Evolutionary conservation across 2,888 invertebrate species (phyloP), one percentile per base, ranked within the genome.

Genomic region (Thysanoteuthis rhombus): DNA sequence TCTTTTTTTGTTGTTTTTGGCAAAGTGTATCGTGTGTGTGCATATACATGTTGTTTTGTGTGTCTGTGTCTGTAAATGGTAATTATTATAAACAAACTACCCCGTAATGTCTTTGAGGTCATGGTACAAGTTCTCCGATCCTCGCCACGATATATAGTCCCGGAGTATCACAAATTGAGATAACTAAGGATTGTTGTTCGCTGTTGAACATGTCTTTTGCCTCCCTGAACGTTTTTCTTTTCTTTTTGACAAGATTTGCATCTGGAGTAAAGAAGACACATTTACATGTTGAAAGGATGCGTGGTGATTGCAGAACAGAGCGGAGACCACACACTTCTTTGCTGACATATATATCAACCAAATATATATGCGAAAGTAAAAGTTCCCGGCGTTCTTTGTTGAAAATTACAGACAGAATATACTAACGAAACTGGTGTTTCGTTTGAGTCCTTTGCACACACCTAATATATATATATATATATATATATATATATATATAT

Each of bases 401-500:
- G n/a, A n/a, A n/a, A n/a, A n/a, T n/a, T n/a, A n/a, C n/a, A n/a
- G n/a, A n/a, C n/a, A n/a, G n/a, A n/a, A n/a, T n/a, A n/a, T n/a
- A n/a, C n/a, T n/a, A n/a, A n/a, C n/a, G n/a, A n/a, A n/a, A n/a
- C n/a, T n/a, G n/a, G n/a, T n/a, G n/a, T n/a, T n/a, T n/a, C n/a
- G n/a, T n/a, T n/a, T n/a, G n/a, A n/a, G n/a, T n/a, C n/a, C n/a
- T n/a, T n/a, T n/a, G n/a, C n/a, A n/a, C n/a, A n/a, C n/a, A n/a
- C n/a, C 6, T 42, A 42, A 36, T 89, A 36, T 89, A 36, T 89
- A 36, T 89, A 36, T 89, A 36, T 89, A 12, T 89, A 36, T 89
- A 89, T 89, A 89, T 36, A 89, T 89, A 36, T 89, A 89, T 89
- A 89, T 89, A 89, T 89, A 89, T 89, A 89, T 89, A 89, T 89